These are phyloP conservation scores for Amiota minor DNA, from an alignment of 2,888 invertebrate genomes.

Conservation along the genomic window DNA sequence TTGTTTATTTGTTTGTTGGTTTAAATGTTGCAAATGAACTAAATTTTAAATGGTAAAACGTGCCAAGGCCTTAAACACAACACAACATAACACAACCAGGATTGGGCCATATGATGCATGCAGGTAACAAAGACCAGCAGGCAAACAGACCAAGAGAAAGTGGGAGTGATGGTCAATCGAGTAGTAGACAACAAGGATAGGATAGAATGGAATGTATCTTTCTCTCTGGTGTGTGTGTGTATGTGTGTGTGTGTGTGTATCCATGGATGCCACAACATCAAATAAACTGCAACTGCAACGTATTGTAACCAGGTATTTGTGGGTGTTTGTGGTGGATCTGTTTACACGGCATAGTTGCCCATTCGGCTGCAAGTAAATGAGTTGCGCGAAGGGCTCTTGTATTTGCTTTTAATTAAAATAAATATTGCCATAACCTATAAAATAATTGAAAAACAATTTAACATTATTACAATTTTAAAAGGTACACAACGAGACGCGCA, in stretches of 20 bases:
- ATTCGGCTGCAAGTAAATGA: background rate
- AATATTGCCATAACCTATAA: conserved; percentile 66
- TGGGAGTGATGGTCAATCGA: too few relatives aligned
- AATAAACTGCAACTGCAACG: background rate
- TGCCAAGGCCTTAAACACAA: conserved; percentile 20
- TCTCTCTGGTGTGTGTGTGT: background rate
- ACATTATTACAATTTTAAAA: conserved; percentile 48
- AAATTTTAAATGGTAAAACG: conserved; percentile 29
- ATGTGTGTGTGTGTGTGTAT: background rate
- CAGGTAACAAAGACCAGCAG: background rate
- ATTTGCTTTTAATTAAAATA: conserved; percentile 69
- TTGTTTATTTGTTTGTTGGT: conserved; percentile 26
- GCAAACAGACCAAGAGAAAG: too few relatives aligned
- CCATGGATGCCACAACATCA: conserved; percentile 3
- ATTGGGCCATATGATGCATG: background rate
- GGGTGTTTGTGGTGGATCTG: background rate
- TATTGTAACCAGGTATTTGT: background rate
- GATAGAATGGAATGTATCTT: too few relatives aligned
- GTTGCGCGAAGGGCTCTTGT: conserved; percentile 29
- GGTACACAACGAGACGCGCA: background rate
- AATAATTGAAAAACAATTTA: conserved; percentile 70
- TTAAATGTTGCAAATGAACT: conserved; percentile 44
- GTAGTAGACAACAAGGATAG: too few relatives aligned
- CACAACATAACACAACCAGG: background rate
- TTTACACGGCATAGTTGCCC: conserved; percentile 9